phyloP scores from a whole-genome alignment of 2,797 vertebrate genomes.

The Alauda arvensis region DNA sequence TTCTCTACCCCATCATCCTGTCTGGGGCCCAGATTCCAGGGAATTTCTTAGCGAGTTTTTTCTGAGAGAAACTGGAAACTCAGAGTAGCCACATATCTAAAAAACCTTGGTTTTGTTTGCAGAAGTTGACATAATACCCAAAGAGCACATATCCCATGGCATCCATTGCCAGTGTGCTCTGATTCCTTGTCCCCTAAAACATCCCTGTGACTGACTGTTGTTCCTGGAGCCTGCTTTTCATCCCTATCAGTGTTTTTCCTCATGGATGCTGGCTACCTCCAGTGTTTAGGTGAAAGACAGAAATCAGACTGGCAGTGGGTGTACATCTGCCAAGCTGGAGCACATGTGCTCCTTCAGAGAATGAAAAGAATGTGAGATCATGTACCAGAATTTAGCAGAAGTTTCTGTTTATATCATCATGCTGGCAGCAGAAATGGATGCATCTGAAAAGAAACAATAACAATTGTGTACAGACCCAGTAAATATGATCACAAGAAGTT shows the following conservation, averaged over 20 bases:
- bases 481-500: not conserved
- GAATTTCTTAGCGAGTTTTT: conserved; percentile 28
- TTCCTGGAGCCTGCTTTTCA: not conserved
- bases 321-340: not conserved
- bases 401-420: not conserved
- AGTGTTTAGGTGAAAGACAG: not conserved
- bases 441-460: not conserved
- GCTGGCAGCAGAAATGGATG: not conserved
- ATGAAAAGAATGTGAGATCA: not conserved
- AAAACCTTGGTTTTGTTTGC: not conserved
- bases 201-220: not conserved
- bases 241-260: not conserved
- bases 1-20: not conserved
- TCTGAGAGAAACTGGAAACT: conserved; percentile 38
- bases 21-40: conserved; percentile 55
- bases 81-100: not conserved
- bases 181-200: not conserved
- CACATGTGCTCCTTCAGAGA: not conserved
- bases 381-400: not conserved
- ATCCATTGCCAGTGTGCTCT: not conserved
- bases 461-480: not conserved
- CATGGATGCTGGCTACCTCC: conserved; percentile 9
- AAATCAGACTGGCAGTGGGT: not conserved
- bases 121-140: not conserved
- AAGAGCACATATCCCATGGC: not conserved